A percentile compares a stretch with the other conserved stretches of the same genome.
phyloP scores from a whole-genome alignment of 2,113 vertebrate genomes.

The Circaetus gallicus region DNA sequence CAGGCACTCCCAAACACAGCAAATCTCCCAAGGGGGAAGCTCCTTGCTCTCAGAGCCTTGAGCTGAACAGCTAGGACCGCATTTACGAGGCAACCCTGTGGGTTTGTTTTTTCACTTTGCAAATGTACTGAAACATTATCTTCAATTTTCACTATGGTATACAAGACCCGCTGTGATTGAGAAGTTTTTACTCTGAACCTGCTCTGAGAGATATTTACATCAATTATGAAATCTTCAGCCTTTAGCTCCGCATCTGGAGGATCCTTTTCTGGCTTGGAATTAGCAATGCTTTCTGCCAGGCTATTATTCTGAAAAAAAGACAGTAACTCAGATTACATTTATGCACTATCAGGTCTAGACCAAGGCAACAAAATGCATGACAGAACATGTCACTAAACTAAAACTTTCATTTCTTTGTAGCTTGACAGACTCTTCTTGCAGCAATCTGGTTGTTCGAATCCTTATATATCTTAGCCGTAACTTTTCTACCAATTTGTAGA shows the following conservation, averaged over 20 bases:
- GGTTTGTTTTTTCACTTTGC: not conserved
- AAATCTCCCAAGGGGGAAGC: fast-evolving
- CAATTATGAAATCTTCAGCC: slow-evolving; percentile 86
- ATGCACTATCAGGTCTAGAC: not conserved
- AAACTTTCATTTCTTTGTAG: not conserved
- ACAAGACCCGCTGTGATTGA: not conserved
- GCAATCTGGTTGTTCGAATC: not conserved
- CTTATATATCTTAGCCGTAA: not conserved
- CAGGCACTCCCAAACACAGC: not conserved
- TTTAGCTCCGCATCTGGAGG: slow-evolving; percentile 54
- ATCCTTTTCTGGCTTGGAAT: slow-evolving; percentile 51
- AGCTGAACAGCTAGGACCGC: not conserved
- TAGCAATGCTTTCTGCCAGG: slow-evolving; percentile 74
- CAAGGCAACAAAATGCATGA: not conserved
- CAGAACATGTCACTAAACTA: not conserved
- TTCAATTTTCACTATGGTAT: not conserved
- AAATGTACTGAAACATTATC: not conserved
- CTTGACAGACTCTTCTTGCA: not conserved
- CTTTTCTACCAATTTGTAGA: not conserved
- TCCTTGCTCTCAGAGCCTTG: fast-evolving
- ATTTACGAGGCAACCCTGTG: not conserved
- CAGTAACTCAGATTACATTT: not conserved
- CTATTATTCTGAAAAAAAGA: slow-evolving; percentile 50
- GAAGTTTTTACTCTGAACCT: not conserved
- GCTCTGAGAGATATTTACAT: slow-evolving; percentile 70